Evolutionary conservation across 2,888 invertebrate species (phyloP).

Genomic region (Hemicrepidius hirtus): DNA sequence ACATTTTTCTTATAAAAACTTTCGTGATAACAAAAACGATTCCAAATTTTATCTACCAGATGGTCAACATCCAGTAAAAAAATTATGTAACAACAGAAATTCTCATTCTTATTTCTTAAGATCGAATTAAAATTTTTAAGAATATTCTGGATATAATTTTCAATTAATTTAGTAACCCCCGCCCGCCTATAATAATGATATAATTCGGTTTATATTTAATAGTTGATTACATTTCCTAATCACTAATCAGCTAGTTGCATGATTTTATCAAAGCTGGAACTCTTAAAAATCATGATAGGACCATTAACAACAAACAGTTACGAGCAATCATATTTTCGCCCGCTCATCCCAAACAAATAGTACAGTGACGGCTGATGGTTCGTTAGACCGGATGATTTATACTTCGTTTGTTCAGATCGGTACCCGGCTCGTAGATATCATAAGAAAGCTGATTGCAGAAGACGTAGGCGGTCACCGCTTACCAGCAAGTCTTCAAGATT

Average conservation of each 20-base stretch:
- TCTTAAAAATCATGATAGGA: slow-evolving; percentile 39
- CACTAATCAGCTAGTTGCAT: slow-evolving; percentile 30
- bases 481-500: slow-evolving; percentile 32
- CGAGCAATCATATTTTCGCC: slow-evolving; percentile 51
- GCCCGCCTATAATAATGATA: too few species aligned
- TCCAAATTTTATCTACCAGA: too few species aligned
- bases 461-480: slow-evolving; percentile 50
- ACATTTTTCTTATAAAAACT: background rate
- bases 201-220: background rate
- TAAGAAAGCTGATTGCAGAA: slow-evolving; percentile 52
- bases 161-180: background rate
- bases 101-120: too few species aligned
- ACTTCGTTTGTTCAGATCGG: slow-evolving; percentile 57
- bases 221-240: slow-evolving; percentile 33
- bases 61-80: too few species aligned
- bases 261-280: slow-evolving; percentile 35
- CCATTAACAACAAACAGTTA: slow-evolving; percentile 50
- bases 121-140: too few species aligned
- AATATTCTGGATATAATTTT: background rate
- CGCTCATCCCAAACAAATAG: slow-evolving; percentile 52
- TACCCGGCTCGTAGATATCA: slow-evolving; percentile 49
- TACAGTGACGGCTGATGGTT: slow-evolving; percentile 53
- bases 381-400: slow-evolving; percentile 59
- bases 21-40: too few species aligned
- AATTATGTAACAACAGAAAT: too few species aligned